A percentile compares a stretch with the other conserved stretches of the same genome.
These are phyloP conservation scores for Opisthograptis luteolata DNA, from an alignment of 2,888 invertebrate genomes.

Conservation along the genomic window DNA sequence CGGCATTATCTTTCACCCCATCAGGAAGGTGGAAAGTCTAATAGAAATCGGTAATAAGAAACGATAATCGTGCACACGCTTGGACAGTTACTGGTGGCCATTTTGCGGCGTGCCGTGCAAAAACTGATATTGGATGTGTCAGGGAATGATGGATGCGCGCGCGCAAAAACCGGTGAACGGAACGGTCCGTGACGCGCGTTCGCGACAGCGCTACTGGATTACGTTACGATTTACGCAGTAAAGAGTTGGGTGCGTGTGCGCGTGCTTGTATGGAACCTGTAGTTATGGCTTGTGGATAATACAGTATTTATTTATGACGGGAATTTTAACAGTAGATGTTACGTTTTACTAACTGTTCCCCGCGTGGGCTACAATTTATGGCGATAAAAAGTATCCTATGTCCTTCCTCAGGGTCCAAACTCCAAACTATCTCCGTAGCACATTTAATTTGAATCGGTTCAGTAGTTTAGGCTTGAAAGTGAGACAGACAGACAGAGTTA, in stretches of 20 bases:
- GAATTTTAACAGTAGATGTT: too few relatives aligned
- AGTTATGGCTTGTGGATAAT: too few relatives aligned
- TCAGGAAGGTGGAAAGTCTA: conserved; percentile 80
- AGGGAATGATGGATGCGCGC: conserved; percentile 79
- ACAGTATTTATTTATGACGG: too few relatives aligned
- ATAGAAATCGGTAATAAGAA: conserved; percentile 83
- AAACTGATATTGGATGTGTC: conserved; percentile 83
- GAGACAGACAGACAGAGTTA: too few relatives aligned
- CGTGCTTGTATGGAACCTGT: background rate
- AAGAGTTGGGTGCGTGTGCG: conserved; percentile 14
- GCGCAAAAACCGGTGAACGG: conserved; percentile 74
- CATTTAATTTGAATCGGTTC: too few relatives aligned
- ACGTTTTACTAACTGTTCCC: too few relatives aligned
- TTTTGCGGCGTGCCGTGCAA: conserved; percentile 67
- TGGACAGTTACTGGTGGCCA: conserved; percentile 64
- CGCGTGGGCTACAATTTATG: too few relatives aligned
- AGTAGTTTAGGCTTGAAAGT: too few relatives aligned
- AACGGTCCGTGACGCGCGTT: conserved; percentile 66
- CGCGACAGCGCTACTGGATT: conserved; percentile 26
- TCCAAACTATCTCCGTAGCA: too few relatives aligned
- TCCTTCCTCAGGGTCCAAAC: too few relatives aligned
- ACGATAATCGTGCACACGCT: conserved; percentile 75
- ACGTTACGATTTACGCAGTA: too few relatives aligned
- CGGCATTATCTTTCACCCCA: conserved; percentile 81
- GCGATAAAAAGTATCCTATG: too few relatives aligned